A percentile compares a stretch with the other conserved stretches of the same genome.
Evolutionary conservation across 2,888 invertebrate species (phyloP).

Genomic region (Proisotoma minuta): DNA sequence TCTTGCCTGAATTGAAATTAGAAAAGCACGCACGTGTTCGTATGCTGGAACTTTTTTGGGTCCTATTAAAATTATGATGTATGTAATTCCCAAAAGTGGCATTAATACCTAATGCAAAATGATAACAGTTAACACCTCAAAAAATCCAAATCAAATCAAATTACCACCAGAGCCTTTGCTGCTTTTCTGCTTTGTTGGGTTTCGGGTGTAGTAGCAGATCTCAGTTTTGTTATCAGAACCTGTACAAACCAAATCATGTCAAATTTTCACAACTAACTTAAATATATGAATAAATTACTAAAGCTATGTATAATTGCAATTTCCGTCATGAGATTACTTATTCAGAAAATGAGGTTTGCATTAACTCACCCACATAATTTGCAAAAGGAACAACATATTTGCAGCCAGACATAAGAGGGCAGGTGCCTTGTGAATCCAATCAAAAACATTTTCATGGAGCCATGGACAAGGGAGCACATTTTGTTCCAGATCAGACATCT

Average conservation of each 20-base stretch:
- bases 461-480: constrained; percentile 60
- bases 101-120: constrained; percentile 85
- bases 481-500: constrained; percentile 19
- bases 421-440: constrained; percentile 83
- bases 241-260: constrained; percentile 54
- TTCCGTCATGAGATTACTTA: no score
- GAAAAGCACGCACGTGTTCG: constrained; percentile 70
- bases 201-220: constrained; percentile 83
- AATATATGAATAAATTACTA: no score
- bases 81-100: constrained; percentile 85
- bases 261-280: no score
- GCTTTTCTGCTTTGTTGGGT: constrained; percentile 87
- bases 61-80: constrained; percentile 75
- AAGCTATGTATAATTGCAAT: no score
- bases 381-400: constrained; percentile 71
- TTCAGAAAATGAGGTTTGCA: no score
- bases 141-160: constrained; percentile 2
- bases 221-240: constrained; percentile 87
- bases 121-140: no score
- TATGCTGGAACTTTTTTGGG: constrained; percentile 71
- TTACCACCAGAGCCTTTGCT: constrained; percentile 75
- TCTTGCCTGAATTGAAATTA: constrained; percentile 89
- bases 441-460: constrained; percentile 73
- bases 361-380: constrained; percentile 29
- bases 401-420: constrained; percentile 73